A percentile compares a stretch with the other conserved stretches of the same genome.
Conservation (phyloP, 2,113 vertebrate species). For the Paramisgurnus dabryanus region DNA sequence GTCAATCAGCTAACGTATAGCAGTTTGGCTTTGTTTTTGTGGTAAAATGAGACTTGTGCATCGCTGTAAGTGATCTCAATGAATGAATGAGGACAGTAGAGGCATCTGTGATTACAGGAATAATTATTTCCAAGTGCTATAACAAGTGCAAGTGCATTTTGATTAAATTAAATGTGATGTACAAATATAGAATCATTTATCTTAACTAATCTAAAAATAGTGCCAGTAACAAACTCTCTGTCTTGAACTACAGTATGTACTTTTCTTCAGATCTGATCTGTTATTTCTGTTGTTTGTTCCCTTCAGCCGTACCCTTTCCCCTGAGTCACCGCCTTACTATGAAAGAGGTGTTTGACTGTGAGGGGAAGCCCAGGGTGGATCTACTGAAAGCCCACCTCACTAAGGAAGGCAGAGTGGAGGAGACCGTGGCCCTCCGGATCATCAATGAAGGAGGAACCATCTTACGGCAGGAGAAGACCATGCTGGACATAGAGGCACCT, state of each 20-base stretch:
- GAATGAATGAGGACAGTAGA: slow-evolving; percentile 42
- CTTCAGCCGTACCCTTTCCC: slow-evolving; percentile 80
- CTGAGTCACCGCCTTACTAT: slow-evolving; percentile 81
- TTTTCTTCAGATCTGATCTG: neutral
- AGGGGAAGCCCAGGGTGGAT: slow-evolving; percentile 80
- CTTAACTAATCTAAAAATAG: neutral
- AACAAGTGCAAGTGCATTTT: neutral
- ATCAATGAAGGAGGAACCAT: slow-evolving; percentile 78
- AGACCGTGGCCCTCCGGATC: slow-evolving; percentile 76
- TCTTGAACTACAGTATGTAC: too few species aligned
- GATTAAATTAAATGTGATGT: neutral
- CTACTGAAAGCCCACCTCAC: slow-evolving; percentile 82
- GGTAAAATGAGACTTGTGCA: slow-evolving; percentile 19
- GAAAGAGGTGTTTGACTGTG: slow-evolving; percentile 83
- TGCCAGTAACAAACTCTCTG: neutral
- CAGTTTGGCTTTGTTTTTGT: slow-evolving; percentile 37
- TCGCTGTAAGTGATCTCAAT: slow-evolving; percentile 39
- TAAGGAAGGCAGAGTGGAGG: slow-evolving; percentile 81
- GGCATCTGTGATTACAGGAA: slow-evolving; percentile 40
- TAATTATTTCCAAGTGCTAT: neutral
- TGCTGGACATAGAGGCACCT: slow-evolving; percentile 82
- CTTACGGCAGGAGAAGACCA: slow-evolving; percentile 81
- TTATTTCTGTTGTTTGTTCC: slow-evolving; percentile 46
- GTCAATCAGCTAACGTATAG: slow-evolving; percentile 29
- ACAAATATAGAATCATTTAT: neutral